Evolutionary conservation across 2,888 invertebrate species (phyloP).

Genomic region (Lasioglossum pauxillum): DNA sequence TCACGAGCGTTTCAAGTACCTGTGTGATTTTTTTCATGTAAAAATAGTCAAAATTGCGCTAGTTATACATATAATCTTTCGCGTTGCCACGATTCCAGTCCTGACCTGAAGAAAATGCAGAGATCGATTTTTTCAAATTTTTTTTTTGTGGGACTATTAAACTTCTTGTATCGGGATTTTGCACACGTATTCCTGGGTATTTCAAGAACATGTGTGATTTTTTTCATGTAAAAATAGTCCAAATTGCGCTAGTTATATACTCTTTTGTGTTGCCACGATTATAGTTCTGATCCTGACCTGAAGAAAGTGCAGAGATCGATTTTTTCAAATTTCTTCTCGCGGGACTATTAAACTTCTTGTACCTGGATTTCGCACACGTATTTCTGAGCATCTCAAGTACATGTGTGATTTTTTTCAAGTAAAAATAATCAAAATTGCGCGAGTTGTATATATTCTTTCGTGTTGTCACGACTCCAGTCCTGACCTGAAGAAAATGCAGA

Average conservation of each 20-base stretch:
- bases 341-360: neutral
- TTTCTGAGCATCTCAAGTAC: neutral
- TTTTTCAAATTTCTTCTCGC: slow-evolving; percentile 12
- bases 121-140: neutral
- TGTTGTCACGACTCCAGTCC: too few relatives aligned
- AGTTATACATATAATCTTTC: neutral
- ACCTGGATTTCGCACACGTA: neutral
- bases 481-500: too few relatives aligned
- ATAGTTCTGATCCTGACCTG: too few relatives aligned
- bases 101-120: too few relatives aligned
- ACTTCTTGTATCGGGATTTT: neutral
- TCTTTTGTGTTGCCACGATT: neutral
- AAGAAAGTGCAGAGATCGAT: neutral
- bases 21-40: neutral
- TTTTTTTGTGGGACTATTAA: neutral
- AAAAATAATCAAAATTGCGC: neutral
- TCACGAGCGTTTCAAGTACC: neutral
- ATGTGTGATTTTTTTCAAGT: neutral
- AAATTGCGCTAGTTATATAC: neutral
- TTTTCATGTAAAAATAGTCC: neutral
- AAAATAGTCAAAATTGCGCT: neutral
- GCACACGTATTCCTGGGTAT: neutral
- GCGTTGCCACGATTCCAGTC: too few relatives aligned
- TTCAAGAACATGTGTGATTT: neutral
- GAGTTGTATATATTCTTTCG: neutral